Percentiles rank a stretch among this genome's conserved stretches.
phyloP scores from a whole-genome alignment of 2,113 vertebrate genomes.

The Eubucco bourcierii region DNA sequence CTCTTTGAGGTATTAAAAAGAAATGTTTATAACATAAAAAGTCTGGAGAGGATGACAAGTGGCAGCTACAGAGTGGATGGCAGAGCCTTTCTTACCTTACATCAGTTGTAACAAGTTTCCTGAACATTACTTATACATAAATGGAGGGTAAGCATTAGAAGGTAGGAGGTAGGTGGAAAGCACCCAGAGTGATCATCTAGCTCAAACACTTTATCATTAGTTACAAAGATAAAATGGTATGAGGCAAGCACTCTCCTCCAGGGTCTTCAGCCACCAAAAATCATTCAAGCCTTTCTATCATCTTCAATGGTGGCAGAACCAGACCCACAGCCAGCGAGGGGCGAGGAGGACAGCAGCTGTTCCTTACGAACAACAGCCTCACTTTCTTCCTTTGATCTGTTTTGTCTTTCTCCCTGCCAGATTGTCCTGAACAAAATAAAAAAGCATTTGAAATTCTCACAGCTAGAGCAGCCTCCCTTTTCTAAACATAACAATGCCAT shows the following conservation, averaged over 20 bases:
- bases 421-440: neutral
- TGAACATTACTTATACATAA: neutral
- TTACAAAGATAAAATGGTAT: neutral
- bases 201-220: neutral
- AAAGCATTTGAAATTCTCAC: neutral
- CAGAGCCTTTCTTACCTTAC: neutral
- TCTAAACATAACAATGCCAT: neutral
- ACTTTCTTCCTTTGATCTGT: neutral
- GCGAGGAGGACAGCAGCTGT: neutral
- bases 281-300: neutral
- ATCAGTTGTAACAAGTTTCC: neutral
- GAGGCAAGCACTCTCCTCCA: neutral
- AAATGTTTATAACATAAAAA: slow-evolving; percentile 37
- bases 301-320: neutral
- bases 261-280: neutral
- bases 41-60: slow-evolving; percentile 14
- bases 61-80: neutral
- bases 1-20: slow-evolving; percentile 59
- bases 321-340: neutral
- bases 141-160: neutral
- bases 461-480: neutral
- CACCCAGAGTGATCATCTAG: neutral
- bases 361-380: neutral
- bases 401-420: slow-evolving; percentile 6
- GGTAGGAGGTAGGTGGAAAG: neutral